Conservation (phyloP, 1,140 invertebrate genomes). For the Monochamus saltuarius region DNA sequence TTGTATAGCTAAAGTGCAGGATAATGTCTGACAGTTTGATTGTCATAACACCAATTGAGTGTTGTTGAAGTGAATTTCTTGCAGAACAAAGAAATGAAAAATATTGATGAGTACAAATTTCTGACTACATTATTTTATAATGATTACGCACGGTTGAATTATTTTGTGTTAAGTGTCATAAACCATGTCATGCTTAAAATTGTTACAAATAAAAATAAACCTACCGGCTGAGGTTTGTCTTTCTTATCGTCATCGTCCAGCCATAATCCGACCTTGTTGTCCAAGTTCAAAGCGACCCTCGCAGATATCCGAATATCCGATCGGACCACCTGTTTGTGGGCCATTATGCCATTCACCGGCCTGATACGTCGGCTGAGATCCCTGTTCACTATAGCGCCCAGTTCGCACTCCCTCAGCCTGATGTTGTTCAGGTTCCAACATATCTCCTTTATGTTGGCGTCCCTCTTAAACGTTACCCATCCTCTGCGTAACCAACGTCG, state of each 20-base stretch:
- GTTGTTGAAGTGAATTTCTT: too few species aligned
- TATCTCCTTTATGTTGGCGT: slow-evolving; percentile 99
- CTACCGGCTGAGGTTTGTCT: slow-evolving; percentile 45
- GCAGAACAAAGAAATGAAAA: too few species aligned
- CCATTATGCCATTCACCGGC: slow-evolving; percentile 88
- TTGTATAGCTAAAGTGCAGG: too few species aligned
- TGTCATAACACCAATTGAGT: too few species aligned
- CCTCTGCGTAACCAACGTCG: slow-evolving; percentile 92
- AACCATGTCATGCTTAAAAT: too few species aligned
- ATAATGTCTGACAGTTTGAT: too few species aligned
- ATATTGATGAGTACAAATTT: too few species aligned
- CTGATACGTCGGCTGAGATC: slow-evolving; percentile 80
- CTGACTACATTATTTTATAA: too few species aligned
- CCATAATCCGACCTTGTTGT: slow-evolving; percentile 84
- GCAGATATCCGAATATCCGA: slow-evolving; percentile 93
- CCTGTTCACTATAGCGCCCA: slow-evolving; percentile 92
- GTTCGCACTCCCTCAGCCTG: slow-evolving; percentile 86
- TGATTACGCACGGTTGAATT: too few species aligned
- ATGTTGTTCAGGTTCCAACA: slow-evolving; percentile 99
- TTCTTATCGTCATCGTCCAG: slow-evolving; percentile 56
- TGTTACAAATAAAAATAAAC: not conserved
- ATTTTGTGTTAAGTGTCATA: too few species aligned
- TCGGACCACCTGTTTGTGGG: slow-evolving; percentile 86
- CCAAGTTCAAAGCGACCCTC: slow-evolving; percentile 92
- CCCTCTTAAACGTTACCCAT: slow-evolving; percentile 96